Percentiles rank a stretch among this genome's conserved stretches.
These are phyloP conservation scores for Pammene aurita DNA, from an alignment of 2,888 invertebrate genomes.

Conservation along the genomic window DNA sequence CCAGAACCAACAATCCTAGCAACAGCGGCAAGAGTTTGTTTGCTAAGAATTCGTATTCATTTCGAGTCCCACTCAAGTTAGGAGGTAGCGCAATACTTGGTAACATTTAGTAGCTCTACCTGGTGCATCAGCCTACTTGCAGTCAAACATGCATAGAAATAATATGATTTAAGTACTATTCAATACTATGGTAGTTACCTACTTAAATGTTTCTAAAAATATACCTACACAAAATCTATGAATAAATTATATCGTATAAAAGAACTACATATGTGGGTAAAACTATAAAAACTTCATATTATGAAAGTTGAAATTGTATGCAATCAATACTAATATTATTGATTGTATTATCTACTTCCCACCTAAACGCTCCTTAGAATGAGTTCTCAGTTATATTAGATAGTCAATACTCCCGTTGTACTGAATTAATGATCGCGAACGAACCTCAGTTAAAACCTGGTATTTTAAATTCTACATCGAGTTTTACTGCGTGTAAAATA, in stretches of 20 bases:
- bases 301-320: too few species aligned
- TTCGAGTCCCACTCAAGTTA: constrained; percentile 19
- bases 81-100: constrained; percentile 28
- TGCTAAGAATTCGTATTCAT: constrained; percentile 45
- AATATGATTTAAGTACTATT: neutral
- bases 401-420: neutral
- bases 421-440: constrained; percentile 26
- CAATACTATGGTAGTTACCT: too few species aligned
- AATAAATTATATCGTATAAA: too few species aligned
- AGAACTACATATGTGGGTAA: too few species aligned
- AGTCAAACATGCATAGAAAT: neutral
- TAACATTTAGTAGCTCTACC: neutral
- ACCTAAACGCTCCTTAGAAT: neutral
- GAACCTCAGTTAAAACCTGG: constrained; percentile 25
- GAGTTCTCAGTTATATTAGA: neutral
- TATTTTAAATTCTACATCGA: constrained; percentile 39
- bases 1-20: constrained; percentile 43
- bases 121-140: neutral
- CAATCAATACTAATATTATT: too few species aligned
- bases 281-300: too few species aligned
- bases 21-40: constrained; percentile 49
- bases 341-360: neutral
- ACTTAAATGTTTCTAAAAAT: too few species aligned
- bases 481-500: constrained; percentile 36
- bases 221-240: too few species aligned